Evolutionary conservation across 92 coral and sea anemone species (phyloP).

Genomic region (Actinernus sp.): DNA sequence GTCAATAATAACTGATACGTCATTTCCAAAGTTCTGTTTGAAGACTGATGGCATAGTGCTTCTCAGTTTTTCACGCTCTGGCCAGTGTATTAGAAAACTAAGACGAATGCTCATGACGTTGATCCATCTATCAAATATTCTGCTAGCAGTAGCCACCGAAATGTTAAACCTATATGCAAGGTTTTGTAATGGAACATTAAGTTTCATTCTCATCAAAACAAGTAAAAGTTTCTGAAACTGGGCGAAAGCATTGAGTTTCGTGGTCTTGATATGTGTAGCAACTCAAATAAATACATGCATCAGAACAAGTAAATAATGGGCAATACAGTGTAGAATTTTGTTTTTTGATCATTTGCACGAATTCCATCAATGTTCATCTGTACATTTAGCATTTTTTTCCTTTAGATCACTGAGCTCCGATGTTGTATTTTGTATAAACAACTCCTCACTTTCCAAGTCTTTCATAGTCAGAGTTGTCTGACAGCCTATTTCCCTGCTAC

Average conservation of each 20-base stretch:
- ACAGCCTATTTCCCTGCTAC: no score
- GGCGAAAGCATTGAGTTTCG: conserved; percentile 5
- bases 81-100: conserved; percentile 9
- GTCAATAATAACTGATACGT: conserved; percentile 6
- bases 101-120: conserved; percentile 12
- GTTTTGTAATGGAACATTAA: conserved; percentile 14
- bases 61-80: conserved; percentile 22
- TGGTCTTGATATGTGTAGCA: not conserved
- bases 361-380: conserved; percentile 12
- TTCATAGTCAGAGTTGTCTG: conserved; percentile 3
- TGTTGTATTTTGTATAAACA: not conserved
- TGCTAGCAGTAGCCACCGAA: conserved; percentile 13
- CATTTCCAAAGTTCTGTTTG: conserved; percentile 9
- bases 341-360: no score
- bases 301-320: no score
- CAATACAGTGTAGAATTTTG: no score
- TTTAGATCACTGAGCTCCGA: not conserved
- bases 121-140: conserved; percentile 14
- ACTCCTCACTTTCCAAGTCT: not conserved
- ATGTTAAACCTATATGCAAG: conserved; percentile 20
- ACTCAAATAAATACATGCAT: conserved; percentile 2
- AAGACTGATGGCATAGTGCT: conserved; percentile 16
- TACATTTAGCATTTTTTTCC: conserved; percentile 7
- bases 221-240: conserved; percentile 12
- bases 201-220: conserved; percentile 12